A percentile compares a stretch with the other conserved stretches of the same genome.
These are phyloP conservation scores for Malthinus flaveolus DNA, from an alignment of 2,888 invertebrate genomes.

Conservation along the genomic window DNA sequence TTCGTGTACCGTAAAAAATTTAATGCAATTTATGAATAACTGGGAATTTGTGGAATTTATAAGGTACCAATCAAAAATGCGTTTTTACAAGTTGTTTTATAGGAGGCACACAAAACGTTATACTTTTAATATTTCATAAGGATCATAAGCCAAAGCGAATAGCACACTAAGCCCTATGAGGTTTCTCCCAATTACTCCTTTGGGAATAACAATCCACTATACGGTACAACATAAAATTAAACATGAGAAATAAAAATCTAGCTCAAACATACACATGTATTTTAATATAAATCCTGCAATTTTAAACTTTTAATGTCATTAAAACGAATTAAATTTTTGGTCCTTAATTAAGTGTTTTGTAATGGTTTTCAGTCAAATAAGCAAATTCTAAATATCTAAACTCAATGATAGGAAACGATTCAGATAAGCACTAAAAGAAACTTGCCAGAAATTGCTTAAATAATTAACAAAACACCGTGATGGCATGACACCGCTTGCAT, in stretches of 20 bases:
- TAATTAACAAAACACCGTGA: no score
- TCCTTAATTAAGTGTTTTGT: no score
- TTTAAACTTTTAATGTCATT: not conserved
- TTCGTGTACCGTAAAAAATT: no score
- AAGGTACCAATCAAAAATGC: slow-evolving; percentile 10
- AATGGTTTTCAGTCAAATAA: no score
- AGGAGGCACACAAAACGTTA: slow-evolving; percentile 8
- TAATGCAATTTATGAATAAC: not conserved
- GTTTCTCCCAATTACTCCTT: slow-evolving; percentile 22
- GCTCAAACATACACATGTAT: slow-evolving; percentile 9
- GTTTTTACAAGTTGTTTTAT: slow-evolving; percentile 7
- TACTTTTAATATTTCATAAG: slow-evolving; percentile 34
- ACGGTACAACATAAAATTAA: slow-evolving; percentile 22
- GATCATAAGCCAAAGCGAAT: slow-evolving; percentile 32
- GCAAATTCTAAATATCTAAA: no score
- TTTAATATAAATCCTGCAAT: not conserved
- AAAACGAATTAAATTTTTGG: not conserved
- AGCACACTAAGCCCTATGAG: slow-evolving; percentile 21
- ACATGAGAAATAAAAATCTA: slow-evolving; percentile 16
- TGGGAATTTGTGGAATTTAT: not conserved
- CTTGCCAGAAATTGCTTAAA: no score
- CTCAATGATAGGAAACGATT: no score
- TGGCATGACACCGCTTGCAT: no score
- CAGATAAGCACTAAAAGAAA: no score
- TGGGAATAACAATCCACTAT: slow-evolving; percentile 19